Base-by-base conservation (phyloP, 2,113 vertebrate species). In the Brachyhypopomus gauderio region DNA sequence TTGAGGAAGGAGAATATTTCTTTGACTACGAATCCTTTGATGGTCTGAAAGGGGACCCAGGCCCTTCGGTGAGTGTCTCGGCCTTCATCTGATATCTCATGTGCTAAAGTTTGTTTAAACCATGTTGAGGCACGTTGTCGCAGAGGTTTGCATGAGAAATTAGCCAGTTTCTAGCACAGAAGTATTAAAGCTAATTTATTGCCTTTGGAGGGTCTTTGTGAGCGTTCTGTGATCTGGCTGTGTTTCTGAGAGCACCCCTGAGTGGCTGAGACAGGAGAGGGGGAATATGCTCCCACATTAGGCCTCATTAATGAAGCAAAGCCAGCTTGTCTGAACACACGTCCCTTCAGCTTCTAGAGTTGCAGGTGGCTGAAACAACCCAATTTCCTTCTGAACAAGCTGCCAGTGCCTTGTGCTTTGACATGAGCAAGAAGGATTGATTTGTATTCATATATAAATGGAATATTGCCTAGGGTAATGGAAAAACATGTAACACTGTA, bases 11-110 rank as follows among this genome's bases (percentile, higher is more conserved):
- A 82, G 94, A 95, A 59, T 91, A 93, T 87, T 86, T 96, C 78
- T 94, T 96, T 19, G 94, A 96, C 82, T 94, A 95, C 62, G 94
- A 94, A 75, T 93, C 91, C 84, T 89, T 94, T 60, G 93, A 77
- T 86, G 97, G 97, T 87, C 93, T 94, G 74, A 99, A 98, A 94
- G 98, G 98, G 89, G 96, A 98, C 79, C 90, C 94, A 22, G 98
- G 98, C 89, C 92, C 89, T 90, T 91, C 94, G 82, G 97, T 99
- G 94, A 97, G 98, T 96, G 2, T 76, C 66, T 75, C 5, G 64
- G 9, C 6, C 9, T 3, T 8, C n/a, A 1, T 77, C 9, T 6
- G 30, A 56, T 20, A 27, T 22, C 52, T 58, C 67, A 0, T 22
- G 14, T 0, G 23, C 27, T 22, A 20, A 20, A 1, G n/a, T 48